Conservation (phyloP, 2,797 vertebrate species). For the Philypnodon macrostomus region DNA sequence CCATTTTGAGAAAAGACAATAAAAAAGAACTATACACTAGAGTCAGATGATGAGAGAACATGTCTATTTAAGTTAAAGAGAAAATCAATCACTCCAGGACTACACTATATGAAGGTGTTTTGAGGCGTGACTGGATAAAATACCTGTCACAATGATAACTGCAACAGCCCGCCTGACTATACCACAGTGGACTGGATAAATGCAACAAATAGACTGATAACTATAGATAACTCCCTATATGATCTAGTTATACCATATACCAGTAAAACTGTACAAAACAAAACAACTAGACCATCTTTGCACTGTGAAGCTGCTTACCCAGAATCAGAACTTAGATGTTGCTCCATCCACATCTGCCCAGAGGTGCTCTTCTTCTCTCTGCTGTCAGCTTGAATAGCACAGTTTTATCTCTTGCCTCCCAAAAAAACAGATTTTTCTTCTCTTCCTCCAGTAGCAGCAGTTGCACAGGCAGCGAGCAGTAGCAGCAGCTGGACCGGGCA, state of each 20-base stretch:
- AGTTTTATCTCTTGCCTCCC: conserved; percentile 37
- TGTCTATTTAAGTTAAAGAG: conserved; percentile 43
- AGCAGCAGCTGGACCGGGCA: conserved; percentile 49
- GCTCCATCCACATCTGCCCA: conserved; percentile 60
- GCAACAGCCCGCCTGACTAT: conserved; percentile 14
- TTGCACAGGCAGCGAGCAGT: conserved; percentile 21
- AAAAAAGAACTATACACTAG: conserved; percentile 24
- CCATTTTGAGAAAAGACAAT: conserved; percentile 35
- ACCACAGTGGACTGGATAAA: conserved; percentile 16
- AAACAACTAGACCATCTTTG: neutral
- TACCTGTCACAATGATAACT: conserved; percentile 22
- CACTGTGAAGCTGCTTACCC: conserved; percentile 68
- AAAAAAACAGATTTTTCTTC: conserved; percentile 32
- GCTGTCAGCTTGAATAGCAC: conserved; percentile 29
- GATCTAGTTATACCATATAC: neutral
- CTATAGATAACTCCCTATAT: neutral
- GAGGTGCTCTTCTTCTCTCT: conserved; percentile 32
- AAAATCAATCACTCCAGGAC: conserved; percentile 41
- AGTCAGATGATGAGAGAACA: conserved; percentile 38
- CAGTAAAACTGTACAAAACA: neutral
- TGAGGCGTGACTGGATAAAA: too few relatives aligned
- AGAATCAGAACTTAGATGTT: conserved; percentile 59
- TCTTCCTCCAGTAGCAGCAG: conserved; percentile 14
- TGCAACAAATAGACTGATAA: neutral
- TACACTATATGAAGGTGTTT: too few relatives aligned